Conservation (phyloP, 92 coral and sea anemone genomes). For the Metridium senile region DNA sequence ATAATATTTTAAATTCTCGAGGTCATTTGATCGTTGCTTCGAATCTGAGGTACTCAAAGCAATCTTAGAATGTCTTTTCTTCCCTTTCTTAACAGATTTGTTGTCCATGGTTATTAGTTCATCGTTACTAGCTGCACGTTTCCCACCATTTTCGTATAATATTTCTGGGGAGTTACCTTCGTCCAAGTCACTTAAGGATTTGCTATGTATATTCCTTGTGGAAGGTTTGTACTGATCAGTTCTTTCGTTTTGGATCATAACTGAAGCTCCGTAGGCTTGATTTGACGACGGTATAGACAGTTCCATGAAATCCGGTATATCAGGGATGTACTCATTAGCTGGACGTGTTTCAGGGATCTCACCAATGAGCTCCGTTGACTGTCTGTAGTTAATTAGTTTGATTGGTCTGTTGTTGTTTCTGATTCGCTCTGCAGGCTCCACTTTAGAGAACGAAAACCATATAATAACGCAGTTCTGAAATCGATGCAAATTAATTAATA, state of each 20-base stretch:
- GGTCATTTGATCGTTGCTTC: not conserved
- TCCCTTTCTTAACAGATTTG: not conserved
- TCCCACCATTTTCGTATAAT: not conserved
- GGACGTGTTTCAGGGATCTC: constrained; percentile 34
- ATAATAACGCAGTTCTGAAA: constrained; percentile 15
- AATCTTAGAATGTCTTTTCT: not conserved
- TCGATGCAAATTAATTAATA: not conserved
- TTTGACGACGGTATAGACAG: not conserved
- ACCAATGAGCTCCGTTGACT: not conserved
- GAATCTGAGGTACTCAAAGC: constrained; percentile 8
- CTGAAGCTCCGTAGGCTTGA: constrained; percentile 26
- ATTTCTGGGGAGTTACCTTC: not conserved
- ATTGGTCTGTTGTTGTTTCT: constrained; percentile 8
- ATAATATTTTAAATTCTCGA: constrained; percentile 1
- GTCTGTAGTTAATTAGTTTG: not conserved
- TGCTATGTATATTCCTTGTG: not conserved
- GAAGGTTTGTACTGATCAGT: not conserved
- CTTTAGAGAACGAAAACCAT: constrained; percentile 27
- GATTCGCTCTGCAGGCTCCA: constrained; percentile 4
- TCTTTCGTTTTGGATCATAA: constrained; percentile 1
- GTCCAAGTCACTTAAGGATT: not conserved
- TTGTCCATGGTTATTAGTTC: not conserved
- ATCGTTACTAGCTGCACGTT: not conserved
- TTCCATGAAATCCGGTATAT: constrained; percentile 39
- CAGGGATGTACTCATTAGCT: constrained; percentile 24